Percentiles rank a stretch among this genome's conserved stretches.
Evolutionary conservation across 2,888 invertebrate species (phyloP).

Genomic region (Gandaritis pyraliata): DNA sequence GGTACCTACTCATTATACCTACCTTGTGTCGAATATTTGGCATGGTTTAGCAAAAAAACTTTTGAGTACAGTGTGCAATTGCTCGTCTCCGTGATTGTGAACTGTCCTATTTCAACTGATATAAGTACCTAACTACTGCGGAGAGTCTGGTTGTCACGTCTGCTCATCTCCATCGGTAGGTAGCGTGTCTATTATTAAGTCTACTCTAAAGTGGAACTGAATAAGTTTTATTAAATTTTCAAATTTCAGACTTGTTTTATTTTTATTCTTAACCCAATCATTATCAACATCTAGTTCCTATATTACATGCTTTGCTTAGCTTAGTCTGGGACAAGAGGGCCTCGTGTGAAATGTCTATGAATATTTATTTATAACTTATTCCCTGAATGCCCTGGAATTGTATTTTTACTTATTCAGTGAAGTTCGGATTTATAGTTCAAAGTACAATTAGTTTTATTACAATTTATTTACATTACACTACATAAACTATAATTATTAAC

Average conservation of each 20-base stretch:
- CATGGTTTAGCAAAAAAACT: neutral
- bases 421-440: neutral
- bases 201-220: slow-evolving; percentile 74
- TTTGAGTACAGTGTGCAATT: slow-evolving; percentile 4
- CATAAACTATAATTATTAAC: slow-evolving; percentile 27
- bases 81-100: slow-evolving; percentile 20
- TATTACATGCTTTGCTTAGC: too few species aligned
- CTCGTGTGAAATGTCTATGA: too few species aligned
- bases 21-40: neutral
- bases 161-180: slow-evolving; percentile 68
- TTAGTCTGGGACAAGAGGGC: too few species aligned
- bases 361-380: too few species aligned
- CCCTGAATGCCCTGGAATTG: too few species aligned
- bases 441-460: neutral
- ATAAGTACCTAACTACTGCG: slow-evolving; percentile 31
- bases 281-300: too few species aligned
- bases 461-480: slow-evolving; percentile 49
- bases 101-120: slow-evolving; percentile 32
- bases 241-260: slow-evolving; percentile 67
- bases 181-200: slow-evolving; percentile 68
- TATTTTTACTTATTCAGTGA: neutral
- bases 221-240: slow-evolving; percentile 82
- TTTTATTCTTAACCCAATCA: neutral
- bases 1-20: neutral
- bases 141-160: slow-evolving; percentile 48